These are phyloP conservation scores for Vimba vimba DNA, from an alignment of 2,113 vertebrate genomes.

Conservation along the genomic window DNA sequence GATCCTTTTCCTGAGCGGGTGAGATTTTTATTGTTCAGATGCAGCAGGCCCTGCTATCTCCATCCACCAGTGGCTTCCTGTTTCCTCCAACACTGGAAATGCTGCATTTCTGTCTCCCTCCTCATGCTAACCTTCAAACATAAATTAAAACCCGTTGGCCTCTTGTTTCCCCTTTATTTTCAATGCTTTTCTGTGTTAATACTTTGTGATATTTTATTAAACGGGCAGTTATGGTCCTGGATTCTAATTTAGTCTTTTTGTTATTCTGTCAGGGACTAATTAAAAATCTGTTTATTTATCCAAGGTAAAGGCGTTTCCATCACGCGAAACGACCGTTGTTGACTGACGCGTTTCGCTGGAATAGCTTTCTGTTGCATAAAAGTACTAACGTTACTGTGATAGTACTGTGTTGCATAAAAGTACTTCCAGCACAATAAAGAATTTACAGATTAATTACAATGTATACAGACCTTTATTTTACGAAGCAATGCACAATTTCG, in stretches of 20 bases:
- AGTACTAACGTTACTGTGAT: too few species aligned
- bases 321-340: too few species aligned
- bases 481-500: too few species aligned
- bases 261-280: too few species aligned
- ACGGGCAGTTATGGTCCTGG: not conserved
- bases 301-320: too few species aligned
- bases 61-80: constrained; percentile 82
- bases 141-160: constrained; percentile 50
- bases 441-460: too few species aligned
- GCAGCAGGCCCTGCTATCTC: constrained; percentile 72
- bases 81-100: constrained; percentile 84
- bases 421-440: too few species aligned
- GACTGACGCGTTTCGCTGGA: too few species aligned
- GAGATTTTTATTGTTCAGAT: constrained; percentile 83
- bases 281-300: too few species aligned
- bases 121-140: constrained; percentile 51
- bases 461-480: too few species aligned
- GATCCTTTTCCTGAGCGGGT: constrained; percentile 81
- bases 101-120: constrained; percentile 57
- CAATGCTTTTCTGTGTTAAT: not conserved
- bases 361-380: too few species aligned
- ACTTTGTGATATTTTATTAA: not conserved
- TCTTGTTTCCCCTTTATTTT: constrained; percentile 41
- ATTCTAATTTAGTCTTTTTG: not conserved
- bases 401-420: too few species aligned